Evolutionary conservation across 2,113 vertebrate genomes (phyloP), one percentile per base, ranked within the genome.

Genomic region (Hyla sarda): DNA sequence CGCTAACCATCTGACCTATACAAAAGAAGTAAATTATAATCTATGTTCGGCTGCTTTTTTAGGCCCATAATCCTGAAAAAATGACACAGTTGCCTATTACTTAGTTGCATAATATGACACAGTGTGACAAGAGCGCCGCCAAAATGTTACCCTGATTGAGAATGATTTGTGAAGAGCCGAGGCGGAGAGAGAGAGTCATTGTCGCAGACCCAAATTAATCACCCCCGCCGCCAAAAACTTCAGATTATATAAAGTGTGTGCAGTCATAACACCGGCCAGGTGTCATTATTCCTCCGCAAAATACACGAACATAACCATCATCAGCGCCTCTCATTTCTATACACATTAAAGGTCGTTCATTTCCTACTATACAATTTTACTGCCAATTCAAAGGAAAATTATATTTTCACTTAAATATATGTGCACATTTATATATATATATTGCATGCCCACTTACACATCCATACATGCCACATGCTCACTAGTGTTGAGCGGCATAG

Each of bases 51-150:
- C 71, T 72, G 45, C 48, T n/a, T 25, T 72, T 81, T 73, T 47
- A 41, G 60, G 47, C 23, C 52, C 10, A 28, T 86, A 79, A 86
- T 86, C 62, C 75, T 41, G 41, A 79, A 48, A 81, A 86, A 80
- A 58, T 67, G 14, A 85, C 45, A 78, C 30, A 47, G 32, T 52
- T 23, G 34, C 74, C 25, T 19, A 16, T 5, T 21, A 34, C 60
- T 72, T 72, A 79, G 41, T 41, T 25, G 84, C 37, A 72, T 80
- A 80, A 71, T 80, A 32, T 71, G 10, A 52, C 76, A 12, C 76
- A 81, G 84, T 71, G 48, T 80, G 83, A 65, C 25, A 25, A 17
- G 60, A 10, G n/a, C 16, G 9, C 23, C 13, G 58, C 50, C 28
- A 17, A 34, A 50, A 45, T 67, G 32, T 34, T 48, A 67, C n/a